phyloP scores from a whole-genome alignment of 2,797 vertebrate genomes.

The Brachyalestes nurse region DNA sequence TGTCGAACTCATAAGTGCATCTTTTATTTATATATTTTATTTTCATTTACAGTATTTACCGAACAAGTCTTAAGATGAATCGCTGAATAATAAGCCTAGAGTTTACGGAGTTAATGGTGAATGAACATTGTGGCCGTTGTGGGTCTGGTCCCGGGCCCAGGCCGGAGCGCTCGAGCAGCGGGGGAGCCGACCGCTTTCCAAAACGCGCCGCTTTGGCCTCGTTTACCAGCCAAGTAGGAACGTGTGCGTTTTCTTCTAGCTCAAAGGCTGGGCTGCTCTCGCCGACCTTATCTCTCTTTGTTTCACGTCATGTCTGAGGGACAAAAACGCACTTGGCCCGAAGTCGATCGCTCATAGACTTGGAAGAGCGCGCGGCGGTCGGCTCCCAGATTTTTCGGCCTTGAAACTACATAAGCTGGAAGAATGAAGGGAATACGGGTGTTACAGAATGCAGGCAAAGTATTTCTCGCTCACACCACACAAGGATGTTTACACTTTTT shows the following conservation, averaged over 20 bases:
- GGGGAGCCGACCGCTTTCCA: slow-evolving; percentile 42
- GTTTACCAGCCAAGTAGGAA: slow-evolving; percentile 59
- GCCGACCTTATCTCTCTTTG: slow-evolving; percentile 43
- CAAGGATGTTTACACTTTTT: slow-evolving; percentile 34
- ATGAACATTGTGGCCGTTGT: slow-evolving; percentile 46
- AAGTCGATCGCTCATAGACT: slow-evolving; percentile 2
- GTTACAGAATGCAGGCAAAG: slow-evolving; percentile 16
- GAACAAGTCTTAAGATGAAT: neutral
- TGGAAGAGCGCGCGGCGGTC: neutral
- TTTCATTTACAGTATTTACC: neutral
- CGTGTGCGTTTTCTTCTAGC: slow-evolving; percentile 55
- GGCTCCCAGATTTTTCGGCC: slow-evolving; percentile 9
- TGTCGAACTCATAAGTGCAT: neutral
- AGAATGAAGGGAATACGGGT: slow-evolving; percentile 7
- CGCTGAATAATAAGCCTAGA: neutral
- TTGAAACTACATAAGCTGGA: neutral
- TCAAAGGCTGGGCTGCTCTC: slow-evolving; percentile 34
- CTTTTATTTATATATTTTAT: too few relatives aligned
- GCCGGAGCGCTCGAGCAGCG: slow-evolving; percentile 44
- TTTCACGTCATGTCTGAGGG: slow-evolving; percentile 39
- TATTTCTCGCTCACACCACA: slow-evolving; percentile 33
- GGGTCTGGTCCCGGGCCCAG: slow-evolving; percentile 63
- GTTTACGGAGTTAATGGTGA: neutral
- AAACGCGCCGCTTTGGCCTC: slow-evolving; percentile 49
- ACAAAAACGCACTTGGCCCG: slow-evolving; percentile 26